Conservation (phyloP, 1,140 invertebrate genomes). For the Riptortus pedestris region DNA sequence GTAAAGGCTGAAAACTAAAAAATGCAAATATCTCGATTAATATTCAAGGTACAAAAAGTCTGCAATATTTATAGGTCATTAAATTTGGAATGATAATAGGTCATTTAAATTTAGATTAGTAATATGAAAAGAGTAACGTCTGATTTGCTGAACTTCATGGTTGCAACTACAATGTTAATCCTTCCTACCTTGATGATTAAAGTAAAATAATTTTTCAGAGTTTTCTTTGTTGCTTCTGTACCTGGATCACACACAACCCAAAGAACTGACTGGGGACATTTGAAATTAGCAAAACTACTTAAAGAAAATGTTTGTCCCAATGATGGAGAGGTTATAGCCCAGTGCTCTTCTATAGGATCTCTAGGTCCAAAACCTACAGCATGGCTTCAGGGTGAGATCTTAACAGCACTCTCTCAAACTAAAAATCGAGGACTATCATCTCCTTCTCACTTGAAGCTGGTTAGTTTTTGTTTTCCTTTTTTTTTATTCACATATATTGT, state of each 20-base stretch:
- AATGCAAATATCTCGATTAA: no score
- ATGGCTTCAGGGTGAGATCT: conserved; percentile 58
- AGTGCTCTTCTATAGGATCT: conserved; percentile 84
- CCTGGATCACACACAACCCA: conserved; percentile 64
- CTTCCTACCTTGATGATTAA: no score
- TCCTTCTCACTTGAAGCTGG: conserved; percentile 35
- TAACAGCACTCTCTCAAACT: conserved; percentile 39
- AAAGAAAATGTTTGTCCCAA: conserved; percentile 18
- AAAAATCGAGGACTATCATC: conserved; percentile 11
- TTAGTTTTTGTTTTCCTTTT: conserved; percentile 31
- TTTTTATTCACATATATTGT: no score
- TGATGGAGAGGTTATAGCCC: conserved; percentile 53
- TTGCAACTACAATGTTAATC: no score
- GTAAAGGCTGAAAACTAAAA: no score
- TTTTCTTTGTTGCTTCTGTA: conserved; percentile 72
- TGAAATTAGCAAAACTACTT: conserved; percentile 44
- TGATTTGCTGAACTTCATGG: conserved; percentile 22
- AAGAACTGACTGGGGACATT: conserved; percentile 56
- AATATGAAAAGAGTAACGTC: not conserved
- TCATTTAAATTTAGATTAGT: not conserved
- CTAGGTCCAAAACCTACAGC: conserved; percentile 57
- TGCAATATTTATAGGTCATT: no score
- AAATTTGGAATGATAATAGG: no score
- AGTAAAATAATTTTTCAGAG: no score
- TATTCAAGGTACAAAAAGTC: no score